phyloP scores from a whole-genome alignment of 1,140 invertebrate genomes.

The honey bee (Apis mellifera) region Amel_HAv3.1 CM009931.2:17100501-17101000 shows the following conservation, averaged over 20 bases:
- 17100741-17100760: no score
- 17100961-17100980: not conserved
- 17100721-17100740: no score
- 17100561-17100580: not conserved
- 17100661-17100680: not conserved
- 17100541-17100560: not conserved
- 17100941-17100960: not conserved
- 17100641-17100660: not conserved
- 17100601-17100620: not conserved
- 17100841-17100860: no score
- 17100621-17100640: not conserved
- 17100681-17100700: no score
- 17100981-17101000: not conserved
- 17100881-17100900: not conserved
- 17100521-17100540: constrained; percentile 1
- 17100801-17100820: no score
- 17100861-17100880: no score
- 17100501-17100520: not conserved
- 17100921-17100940: no score
- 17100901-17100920: not conserved
- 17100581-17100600: not conserved
- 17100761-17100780: no score
- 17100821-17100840: no score
- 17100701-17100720: no score
- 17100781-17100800: no score